phyloP scores from a whole-genome alignment of 2,113 vertebrate genomes.

The Piprites chloris region DNA sequence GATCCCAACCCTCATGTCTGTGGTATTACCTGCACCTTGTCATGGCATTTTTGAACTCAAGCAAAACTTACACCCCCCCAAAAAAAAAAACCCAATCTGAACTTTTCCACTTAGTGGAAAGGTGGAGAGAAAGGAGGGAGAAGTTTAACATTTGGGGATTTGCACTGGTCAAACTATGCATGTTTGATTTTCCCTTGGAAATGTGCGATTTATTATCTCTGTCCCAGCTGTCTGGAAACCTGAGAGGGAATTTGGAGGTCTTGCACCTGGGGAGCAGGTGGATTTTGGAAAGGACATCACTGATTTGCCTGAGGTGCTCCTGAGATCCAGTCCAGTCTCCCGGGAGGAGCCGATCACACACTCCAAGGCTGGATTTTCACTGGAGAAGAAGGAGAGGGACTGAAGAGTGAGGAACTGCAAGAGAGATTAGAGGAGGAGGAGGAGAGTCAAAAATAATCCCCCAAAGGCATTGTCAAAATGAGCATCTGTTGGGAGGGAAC shows the following conservation, averaged over 20 bases:
- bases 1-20: background rate
- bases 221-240: background rate
- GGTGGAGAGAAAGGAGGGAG: background rate
- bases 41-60: background rate
- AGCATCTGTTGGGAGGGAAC: background rate
- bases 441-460: background rate
- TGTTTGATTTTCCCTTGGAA: background rate
- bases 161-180: background rate
- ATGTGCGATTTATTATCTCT: background rate
- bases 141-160: background rate
- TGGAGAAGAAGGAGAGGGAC: background rate
- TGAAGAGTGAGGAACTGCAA: background rate
- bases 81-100: background rate
- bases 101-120: background rate
- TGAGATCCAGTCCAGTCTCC: background rate
- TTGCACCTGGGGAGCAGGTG: background rate
- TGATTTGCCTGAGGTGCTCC: background rate
- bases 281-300: background rate
- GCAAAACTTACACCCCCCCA: background rate
- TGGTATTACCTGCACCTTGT: background rate
- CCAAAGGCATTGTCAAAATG: background rate
- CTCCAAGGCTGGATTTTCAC: background rate
- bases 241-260: background rate
- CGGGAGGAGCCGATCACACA: background rate
- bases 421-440: background rate